Evolutionary conservation across 2,113 vertebrate species (phyloP).

Genomic region (Boulengeromyrus knoepffleri): DNA sequence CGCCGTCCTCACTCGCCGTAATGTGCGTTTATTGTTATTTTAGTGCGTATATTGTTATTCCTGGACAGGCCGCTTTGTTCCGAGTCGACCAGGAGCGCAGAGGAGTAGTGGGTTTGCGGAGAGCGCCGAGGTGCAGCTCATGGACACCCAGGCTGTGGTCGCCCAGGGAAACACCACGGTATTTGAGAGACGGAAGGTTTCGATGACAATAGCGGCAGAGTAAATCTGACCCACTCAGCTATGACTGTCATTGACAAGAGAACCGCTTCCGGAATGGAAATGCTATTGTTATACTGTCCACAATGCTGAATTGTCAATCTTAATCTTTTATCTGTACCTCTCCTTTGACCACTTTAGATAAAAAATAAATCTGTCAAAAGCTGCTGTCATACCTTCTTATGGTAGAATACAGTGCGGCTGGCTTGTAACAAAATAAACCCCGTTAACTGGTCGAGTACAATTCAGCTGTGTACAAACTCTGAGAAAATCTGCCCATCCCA

Average conservation of each 20-base stretch:
- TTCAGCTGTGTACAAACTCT: slow-evolving; percentile 70
- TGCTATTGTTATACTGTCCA: not conserved
- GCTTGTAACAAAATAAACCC: not conserved
- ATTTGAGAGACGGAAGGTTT: not conserved
- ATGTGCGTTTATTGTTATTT: not conserved
- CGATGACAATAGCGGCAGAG: not conserved
- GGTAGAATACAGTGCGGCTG: not conserved
- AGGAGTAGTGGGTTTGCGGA: not conserved
- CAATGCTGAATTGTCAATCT: not conserved
- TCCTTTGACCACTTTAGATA: not conserved
- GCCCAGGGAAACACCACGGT: not conserved
- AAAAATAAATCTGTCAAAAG: not conserved
- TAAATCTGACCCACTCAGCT: slow-evolving; percentile 4
- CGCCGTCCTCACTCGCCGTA: not conserved
- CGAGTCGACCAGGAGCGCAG: not conserved
- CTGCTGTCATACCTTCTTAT: not conserved
- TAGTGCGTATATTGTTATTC: not conserved
- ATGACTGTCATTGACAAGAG: not conserved
- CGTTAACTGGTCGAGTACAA: not conserved
- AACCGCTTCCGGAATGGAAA: not conserved
- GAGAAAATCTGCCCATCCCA: slow-evolving; percentile 67
- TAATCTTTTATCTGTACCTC: not conserved
- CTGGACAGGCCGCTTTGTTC: not conserved
- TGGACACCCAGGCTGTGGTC: not conserved
- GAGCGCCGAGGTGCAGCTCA: not conserved